Evolutionary conservation across 1,140 invertebrate species (phyloP), one percentile per base, ranked within the genome.

Genomic region (Telenomus remus): DNA sequence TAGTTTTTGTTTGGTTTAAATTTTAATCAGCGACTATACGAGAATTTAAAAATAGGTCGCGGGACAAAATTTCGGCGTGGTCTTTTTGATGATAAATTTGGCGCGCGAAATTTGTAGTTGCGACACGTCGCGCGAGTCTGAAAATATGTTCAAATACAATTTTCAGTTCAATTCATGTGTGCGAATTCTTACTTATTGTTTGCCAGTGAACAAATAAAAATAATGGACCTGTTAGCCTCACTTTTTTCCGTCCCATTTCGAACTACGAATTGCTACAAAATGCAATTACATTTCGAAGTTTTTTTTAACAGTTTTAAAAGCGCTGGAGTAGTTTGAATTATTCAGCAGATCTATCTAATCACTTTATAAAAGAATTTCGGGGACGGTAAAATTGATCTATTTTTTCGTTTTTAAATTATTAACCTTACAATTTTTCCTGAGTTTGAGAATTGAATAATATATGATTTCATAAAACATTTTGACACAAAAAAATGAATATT

Each of bases 111-210:
- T 39, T 39, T 39, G 37, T 39, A 39, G 1, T 39, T n/a, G 1
- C 9, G n/a, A 11, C 37, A 39, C 37, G 37, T 39, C 37, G 37
- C n/a, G n/a, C n/a, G 37, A 39, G 3, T 1, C 37, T n/a, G 37
- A 39, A 39, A 39, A 39, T n/a, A 39, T 39, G 37, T 11, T 11
- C 37, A 39, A 39, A 39, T n/a, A 39, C 37, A 39, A 39, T 39
- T 39, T 39, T 39, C 37, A 4, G 37, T 39, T n/a, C 37, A 39
- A n/a, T 39, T 39, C n/a, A n/a, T 27, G 37, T 11, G 37, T 39
- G 9, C 37, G 9, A 39, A 39, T 39, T 39, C 37, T 10, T n/a
- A 39, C 37, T 39, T 39, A 39, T 39, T 39, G 37, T 39, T 39
- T 39, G 37, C 37, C 3, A 10, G 9, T 39, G 9, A 9, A 9